phyloP scores from a whole-genome alignment of 2,888 invertebrate species.

The Drosophila eohydei region DNA sequence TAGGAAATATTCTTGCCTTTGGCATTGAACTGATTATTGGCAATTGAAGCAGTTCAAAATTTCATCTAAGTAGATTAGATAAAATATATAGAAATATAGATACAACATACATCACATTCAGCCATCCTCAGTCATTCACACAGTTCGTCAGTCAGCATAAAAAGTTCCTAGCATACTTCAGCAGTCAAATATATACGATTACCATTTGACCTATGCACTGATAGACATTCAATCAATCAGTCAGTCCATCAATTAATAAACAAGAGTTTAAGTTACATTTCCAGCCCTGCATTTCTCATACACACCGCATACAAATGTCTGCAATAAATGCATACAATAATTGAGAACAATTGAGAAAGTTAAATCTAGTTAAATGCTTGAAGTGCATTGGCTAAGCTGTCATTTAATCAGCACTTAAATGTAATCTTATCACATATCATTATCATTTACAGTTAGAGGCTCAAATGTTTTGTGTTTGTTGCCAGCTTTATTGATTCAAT shows the following conservation, averaged over 20 bases:
- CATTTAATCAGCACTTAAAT: constrained; percentile 46
- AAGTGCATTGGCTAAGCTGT: constrained; percentile 23
- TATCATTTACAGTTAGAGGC: constrained; percentile 28
- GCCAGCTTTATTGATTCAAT: constrained; percentile 68
- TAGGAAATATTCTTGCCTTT: too few relatives aligned
- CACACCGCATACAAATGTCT: neutral
- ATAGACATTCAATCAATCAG: neutral
- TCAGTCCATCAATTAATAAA: neutral
- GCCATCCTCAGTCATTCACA: neutral
- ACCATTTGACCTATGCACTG: neutral
- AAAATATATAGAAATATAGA: neutral
- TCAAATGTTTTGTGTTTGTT: constrained; percentile 33
- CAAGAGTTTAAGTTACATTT: neutral
- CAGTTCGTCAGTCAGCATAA: neutral
- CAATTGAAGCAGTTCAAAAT: too few relatives aligned
- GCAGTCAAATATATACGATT: neutral
- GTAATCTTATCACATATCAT: constrained; percentile 50
- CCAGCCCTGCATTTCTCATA: neutral
- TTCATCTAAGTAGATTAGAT: too few relatives aligned
- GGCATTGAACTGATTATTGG: too few relatives aligned
- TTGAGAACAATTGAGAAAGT: constrained; percentile 4
- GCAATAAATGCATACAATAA: constrained; percentile 2
- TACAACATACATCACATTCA: neutral
- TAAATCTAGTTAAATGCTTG: constrained; percentile 10
- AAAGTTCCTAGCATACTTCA: too few relatives aligned